These are phyloP conservation scores for Thalpophila matura DNA, from an alignment of 2,888 invertebrate species.

Conservation along the genomic window DNA sequence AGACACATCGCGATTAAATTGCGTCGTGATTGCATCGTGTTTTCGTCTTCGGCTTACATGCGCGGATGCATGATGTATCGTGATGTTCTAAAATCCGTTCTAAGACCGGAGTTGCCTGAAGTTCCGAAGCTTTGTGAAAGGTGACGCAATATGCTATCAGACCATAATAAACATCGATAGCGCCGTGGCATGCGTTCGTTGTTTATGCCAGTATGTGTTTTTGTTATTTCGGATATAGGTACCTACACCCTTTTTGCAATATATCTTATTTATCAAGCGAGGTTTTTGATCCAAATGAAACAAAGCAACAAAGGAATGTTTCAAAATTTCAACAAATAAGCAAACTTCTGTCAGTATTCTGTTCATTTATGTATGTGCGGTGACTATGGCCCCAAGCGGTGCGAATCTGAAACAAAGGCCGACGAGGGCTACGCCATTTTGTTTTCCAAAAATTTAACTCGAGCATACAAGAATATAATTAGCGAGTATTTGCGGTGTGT, in stretches of 20 bases:
- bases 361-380: slow-evolving; percentile 16
- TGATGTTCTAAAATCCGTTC: too few species aligned
- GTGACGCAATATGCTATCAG: too few species aligned
- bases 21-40: too few species aligned
- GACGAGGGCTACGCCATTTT: slow-evolving; percentile 21
- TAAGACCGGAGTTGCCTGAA: too few species aligned
- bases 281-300: slow-evolving; percentile 14
- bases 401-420: slow-evolving; percentile 53
- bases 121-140: too few species aligned
- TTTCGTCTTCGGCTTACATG: too few species aligned
- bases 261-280: background rate
- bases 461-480: slow-evolving; percentile 24
- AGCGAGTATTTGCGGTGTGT: slow-evolving; percentile 27
- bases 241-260: slow-evolving; percentile 11
- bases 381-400: slow-evolving; percentile 42
- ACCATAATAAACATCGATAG: background rate
- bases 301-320: slow-evolving; percentile 8
- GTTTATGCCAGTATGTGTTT: background rate
- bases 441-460: slow-evolving; percentile 35
- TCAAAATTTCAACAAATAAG: slow-evolving; percentile 20
- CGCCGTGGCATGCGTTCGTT: too few species aligned
- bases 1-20: too few species aligned
- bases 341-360: slow-evolving; percentile 1
- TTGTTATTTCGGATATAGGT: background rate
- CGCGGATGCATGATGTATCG: too few species aligned